Evolutionary conservation across 2,888 invertebrate genomes (phyloP).

Genomic region (Melolontha melolontha): DNA sequence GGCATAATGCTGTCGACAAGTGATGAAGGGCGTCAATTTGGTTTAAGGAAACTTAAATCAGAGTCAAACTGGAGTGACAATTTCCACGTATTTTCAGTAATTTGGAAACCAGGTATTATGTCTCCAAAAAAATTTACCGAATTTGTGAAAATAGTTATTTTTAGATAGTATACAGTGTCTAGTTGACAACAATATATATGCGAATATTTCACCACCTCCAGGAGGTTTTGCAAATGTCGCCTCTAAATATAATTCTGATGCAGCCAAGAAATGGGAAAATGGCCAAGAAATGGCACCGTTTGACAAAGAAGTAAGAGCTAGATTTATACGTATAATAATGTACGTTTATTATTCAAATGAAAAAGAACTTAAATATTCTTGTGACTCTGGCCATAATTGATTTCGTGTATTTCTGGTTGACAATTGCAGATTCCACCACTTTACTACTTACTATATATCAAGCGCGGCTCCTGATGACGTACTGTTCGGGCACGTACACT

Average conservation of each 20-base stretch:
- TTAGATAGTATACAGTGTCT: slow-evolving; percentile 67
- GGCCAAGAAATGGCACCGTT: slow-evolving; percentile 77
- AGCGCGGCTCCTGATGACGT: too few relatives aligned
- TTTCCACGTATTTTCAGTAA: slow-evolving; percentile 70
- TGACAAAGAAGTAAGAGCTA: slow-evolving; percentile 73
- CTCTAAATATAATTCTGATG: slow-evolving; percentile 55
- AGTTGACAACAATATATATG: slow-evolving; percentile 69
- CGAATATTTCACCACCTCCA: slow-evolving; percentile 61
- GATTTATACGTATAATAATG: slow-evolving; percentile 22
- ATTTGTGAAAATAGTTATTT: slow-evolving; percentile 45
- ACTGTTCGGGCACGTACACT: too few relatives aligned
- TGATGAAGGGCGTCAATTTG: slow-evolving; percentile 55
- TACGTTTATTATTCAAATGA: neutral
- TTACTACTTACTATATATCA: too few relatives aligned
- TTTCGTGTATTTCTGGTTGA: too few relatives aligned
- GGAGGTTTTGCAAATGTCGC: slow-evolving; percentile 60
- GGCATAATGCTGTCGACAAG: slow-evolving; percentile 59
- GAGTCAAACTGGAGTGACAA: slow-evolving; percentile 64
- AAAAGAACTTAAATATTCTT: too few relatives aligned
- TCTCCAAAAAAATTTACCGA: neutral
- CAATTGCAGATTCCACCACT: too few relatives aligned
- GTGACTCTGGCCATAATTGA: too few relatives aligned
- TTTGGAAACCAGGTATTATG: slow-evolving; percentile 68
- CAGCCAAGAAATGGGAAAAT: slow-evolving; percentile 70
- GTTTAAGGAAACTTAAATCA: slow-evolving; percentile 51